These are phyloP conservation scores for Athetis lepigone DNA, from an alignment of 2,888 invertebrate genomes.

Conservation along the genomic window DNA sequence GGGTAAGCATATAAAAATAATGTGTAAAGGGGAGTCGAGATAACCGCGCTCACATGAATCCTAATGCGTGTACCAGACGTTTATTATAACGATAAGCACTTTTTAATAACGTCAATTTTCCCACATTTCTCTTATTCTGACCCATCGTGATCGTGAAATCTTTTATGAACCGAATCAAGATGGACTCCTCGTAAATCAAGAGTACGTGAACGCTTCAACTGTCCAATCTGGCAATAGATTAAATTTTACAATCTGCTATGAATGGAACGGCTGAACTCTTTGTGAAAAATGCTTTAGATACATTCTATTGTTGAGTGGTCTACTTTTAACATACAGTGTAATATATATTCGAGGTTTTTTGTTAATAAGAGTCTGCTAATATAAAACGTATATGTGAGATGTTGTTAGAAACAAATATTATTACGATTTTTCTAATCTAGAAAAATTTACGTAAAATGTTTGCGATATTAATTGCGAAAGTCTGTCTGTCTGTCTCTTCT, in stretches of 20 bases:
- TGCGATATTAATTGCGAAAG: too few species aligned
- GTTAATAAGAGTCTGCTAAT: too few species aligned
- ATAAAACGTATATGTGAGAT: too few species aligned
- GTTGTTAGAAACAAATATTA: too few species aligned
- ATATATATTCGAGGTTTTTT: neutral
- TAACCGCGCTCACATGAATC: constrained; percentile 44
- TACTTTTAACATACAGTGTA: neutral
- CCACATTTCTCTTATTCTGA: constrained; percentile 21
- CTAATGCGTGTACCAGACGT: constrained; percentile 43
- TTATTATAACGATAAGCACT: constrained; percentile 39
- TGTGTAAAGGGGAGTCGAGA: constrained; percentile 26
- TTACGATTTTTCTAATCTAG: neutral
- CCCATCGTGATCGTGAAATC: constrained; percentile 20
- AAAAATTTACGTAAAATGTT: neutral
- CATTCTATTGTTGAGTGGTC: neutral
- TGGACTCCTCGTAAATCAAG: constrained; percentile 16
- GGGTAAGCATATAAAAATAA: constrained; percentile 39
- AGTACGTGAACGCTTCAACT: constrained; percentile 14
- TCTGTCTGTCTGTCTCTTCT: too few species aligned
- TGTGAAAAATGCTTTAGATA: constrained; percentile 1
- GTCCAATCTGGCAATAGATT: constrained; percentile 20
- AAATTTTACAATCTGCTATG: constrained; percentile 23
- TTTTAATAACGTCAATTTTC: constrained; percentile 48
- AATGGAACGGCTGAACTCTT: constrained; percentile 13
- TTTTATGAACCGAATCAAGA: constrained; percentile 22